Percentiles rank a stretch among this genome's conserved stretches.
Evolutionary conservation across 2,797 vertebrate species (phyloP).

Genomic region (Molothrus ater): DNA sequence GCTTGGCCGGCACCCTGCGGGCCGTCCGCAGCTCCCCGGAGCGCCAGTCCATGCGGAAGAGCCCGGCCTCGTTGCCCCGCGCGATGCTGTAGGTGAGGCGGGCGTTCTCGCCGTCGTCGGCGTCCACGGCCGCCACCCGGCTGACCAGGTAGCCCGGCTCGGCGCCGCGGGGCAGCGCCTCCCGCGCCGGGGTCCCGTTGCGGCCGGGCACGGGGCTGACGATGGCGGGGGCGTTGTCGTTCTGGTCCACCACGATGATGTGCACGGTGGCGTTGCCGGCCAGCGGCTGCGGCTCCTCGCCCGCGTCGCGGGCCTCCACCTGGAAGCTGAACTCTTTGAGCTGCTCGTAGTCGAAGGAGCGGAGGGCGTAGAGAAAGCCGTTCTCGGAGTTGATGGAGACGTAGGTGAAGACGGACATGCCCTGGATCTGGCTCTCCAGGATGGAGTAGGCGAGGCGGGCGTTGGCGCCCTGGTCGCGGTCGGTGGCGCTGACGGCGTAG

Average conservation of each 20-base stretch:
- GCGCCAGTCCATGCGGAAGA: slow-evolving; percentile 97
- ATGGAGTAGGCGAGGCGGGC: slow-evolving; percentile 91
- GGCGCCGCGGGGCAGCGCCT: slow-evolving; percentile 89
- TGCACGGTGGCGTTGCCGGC: slow-evolving; percentile 89
- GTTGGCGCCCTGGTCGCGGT: slow-evolving; percentile 90
- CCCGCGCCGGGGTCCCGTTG: slow-evolving; percentile 89
- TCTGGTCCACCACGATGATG: slow-evolving; percentile 93
- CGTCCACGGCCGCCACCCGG: slow-evolving; percentile 91
- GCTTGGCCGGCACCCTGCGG: slow-evolving; percentile 85
- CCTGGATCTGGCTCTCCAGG: slow-evolving; percentile 94
- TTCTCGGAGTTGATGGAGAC: slow-evolving; percentile 98
- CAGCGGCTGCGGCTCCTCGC: slow-evolving; percentile 83
- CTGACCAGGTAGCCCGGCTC: slow-evolving; percentile 94
- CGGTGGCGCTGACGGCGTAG: slow-evolving; percentile 91
- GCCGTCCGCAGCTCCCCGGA: slow-evolving; percentile 92
- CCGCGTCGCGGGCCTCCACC: slow-evolving; percentile 89
- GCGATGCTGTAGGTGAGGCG: slow-evolving; percentile 93
- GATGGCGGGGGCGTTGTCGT: slow-evolving; percentile 91
- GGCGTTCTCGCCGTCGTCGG: slow-evolving; percentile 92
- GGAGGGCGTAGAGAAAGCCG: slow-evolving; percentile 92
- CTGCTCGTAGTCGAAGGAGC: slow-evolving; percentile 96
- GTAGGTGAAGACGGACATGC: slow-evolving; percentile 97
- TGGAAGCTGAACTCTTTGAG: slow-evolving; percentile 94
- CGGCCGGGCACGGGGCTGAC: slow-evolving; percentile 89
- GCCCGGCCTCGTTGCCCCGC: slow-evolving; percentile 91